These are phyloP conservation scores for Chymomyza costata DNA, from an alignment of 1,140 invertebrate species.

Conservation along the genomic window DNA sequence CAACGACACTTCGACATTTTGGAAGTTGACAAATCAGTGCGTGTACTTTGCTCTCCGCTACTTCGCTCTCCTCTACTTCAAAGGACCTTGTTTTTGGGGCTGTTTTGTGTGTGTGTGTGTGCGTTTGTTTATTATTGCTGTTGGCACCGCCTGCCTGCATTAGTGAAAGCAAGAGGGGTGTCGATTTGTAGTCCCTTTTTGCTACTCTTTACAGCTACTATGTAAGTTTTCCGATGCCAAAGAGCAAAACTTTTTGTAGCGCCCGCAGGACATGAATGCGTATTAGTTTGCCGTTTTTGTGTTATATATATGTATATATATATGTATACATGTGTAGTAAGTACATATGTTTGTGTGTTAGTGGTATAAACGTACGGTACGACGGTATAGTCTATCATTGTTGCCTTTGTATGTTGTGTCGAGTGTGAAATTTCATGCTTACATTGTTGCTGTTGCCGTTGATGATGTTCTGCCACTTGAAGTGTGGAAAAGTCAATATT, in stretches of 20 bases:
- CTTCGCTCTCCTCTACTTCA: slow-evolving; percentile 1
- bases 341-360: too few species aligned
- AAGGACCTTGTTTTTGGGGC: slow-evolving; percentile 25
- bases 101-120: slow-evolving; percentile 17
- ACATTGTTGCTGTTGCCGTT: slow-evolving; percentile 39
- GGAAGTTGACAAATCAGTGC: slow-evolving; percentile 72
- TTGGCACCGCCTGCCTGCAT: slow-evolving; percentile 3
- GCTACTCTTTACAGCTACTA: slow-evolving; percentile 54
- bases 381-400: too few species aligned
- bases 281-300: slow-evolving; percentile 1
- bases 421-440: slow-evolving; percentile 71
- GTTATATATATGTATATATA: slow-evolving; percentile 9
- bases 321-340: too few species aligned
- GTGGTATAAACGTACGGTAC: too few species aligned
- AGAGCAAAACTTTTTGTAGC: slow-evolving; percentile 52
- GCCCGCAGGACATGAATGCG: slow-evolving; percentile 53
- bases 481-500: slow-evolving; percentile 17
- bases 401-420: slow-evolving; percentile 43
- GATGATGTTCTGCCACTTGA: slow-evolving; percentile 19
- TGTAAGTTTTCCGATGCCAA: slow-evolving; percentile 31
- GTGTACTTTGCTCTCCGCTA: slow-evolving; percentile 34
- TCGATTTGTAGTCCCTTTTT: slow-evolving; percentile 68
- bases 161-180: slow-evolving; percentile 23
- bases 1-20: slow-evolving; percentile 72
- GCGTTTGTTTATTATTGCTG: background rate